Conservation (phyloP, 1,140 invertebrate species). For the Saccostrea echinata region DNA sequence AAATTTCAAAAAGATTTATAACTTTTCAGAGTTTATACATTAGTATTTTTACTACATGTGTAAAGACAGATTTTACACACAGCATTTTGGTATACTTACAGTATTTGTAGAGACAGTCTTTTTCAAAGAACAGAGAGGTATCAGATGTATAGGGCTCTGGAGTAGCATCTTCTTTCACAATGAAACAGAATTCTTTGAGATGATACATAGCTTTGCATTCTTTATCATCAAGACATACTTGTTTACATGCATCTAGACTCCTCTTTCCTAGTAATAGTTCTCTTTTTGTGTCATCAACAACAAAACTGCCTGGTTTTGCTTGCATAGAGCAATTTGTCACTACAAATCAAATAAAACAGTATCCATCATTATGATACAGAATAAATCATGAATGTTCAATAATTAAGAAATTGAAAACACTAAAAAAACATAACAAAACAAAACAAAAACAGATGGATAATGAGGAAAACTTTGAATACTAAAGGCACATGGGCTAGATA, state of each 20-base stretch:
- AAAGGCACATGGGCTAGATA: too few species aligned
- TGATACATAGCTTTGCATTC: background rate
- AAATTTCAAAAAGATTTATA: too few species aligned
- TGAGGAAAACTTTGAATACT: too few species aligned
- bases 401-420: too few species aligned
- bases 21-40: too few species aligned
- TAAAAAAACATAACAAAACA: too few species aligned
- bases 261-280: background rate
- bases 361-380: background rate
- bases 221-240: background rate
- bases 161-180: background rate
- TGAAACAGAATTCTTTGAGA: background rate
- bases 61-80: too few species aligned
- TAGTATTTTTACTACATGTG: too few species aligned
- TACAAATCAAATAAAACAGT: background rate
- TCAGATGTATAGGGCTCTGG: background rate
- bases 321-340: background rate
- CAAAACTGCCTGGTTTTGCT: background rate
- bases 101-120: background rate
- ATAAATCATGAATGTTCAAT: too few species aligned
- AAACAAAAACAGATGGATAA: too few species aligned
- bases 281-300: background rate
- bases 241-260: background rate
- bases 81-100: conserved; percentile 9
- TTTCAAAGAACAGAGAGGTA: background rate